phyloP scores from a whole-genome alignment of 2,113 vertebrate genomes.

The Casuarius casuarius region DNA sequence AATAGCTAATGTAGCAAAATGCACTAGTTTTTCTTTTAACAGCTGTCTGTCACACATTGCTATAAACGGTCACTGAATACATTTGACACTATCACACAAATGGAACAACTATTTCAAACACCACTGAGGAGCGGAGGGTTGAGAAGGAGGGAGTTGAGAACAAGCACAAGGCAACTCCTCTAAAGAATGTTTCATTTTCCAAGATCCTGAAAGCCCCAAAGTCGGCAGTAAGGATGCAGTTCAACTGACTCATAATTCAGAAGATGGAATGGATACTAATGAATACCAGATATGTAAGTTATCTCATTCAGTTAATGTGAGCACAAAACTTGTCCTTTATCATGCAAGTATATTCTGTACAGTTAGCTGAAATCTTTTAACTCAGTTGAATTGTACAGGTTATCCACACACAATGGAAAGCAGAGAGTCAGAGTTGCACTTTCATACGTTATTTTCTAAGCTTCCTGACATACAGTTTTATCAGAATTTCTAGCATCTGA shows the following conservation, averaged over 20 bases:
- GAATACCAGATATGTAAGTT: not conserved
- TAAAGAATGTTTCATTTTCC: not conserved
- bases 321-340: not conserved
- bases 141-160: not conserved
- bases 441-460: not conserved
- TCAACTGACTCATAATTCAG: not conserved
- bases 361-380: not conserved
- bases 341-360: not conserved
- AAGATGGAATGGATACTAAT: not conserved
- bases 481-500: not conserved
- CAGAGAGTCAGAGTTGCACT: rapidly evolving
- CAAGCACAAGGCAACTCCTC: not conserved
- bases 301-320: not conserved
- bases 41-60: not conserved
- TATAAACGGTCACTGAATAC: not conserved
- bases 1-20: slow-evolving; percentile 23
- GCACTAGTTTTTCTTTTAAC: not conserved
- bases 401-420: not conserved
- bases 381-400: not conserved
- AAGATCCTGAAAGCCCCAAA: not conserved
- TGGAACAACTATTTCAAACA: not conserved
- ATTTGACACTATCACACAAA: not conserved
- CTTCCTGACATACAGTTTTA: not conserved
- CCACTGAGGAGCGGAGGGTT: not conserved
- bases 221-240: not conserved